phyloP scores from a whole-genome alignment of 2,113 vertebrate genomes.

The Phaethornis superciliosus region DNA sequence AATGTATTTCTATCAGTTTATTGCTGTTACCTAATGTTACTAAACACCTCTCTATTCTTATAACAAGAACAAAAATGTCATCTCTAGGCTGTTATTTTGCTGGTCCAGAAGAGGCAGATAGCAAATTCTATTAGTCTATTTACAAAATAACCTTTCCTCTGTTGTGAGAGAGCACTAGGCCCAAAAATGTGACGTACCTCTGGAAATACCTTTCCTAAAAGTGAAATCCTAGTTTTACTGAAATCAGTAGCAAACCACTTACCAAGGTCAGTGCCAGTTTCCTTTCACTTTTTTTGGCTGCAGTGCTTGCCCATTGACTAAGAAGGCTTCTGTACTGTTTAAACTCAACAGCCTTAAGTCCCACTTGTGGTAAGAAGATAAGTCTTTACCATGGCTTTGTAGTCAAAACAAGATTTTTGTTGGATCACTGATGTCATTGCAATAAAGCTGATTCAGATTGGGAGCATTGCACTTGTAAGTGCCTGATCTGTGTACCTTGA shows the following conservation, averaged over 20 bases:
- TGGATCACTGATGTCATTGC: neutral
- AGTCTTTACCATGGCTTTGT: neutral
- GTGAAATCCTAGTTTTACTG: neutral
- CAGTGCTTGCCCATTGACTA: neutral
- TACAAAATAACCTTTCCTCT: neutral
- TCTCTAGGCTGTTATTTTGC: neutral
- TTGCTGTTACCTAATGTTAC: neutral
- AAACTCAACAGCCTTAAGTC: neutral
- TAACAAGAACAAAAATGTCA: neutral
- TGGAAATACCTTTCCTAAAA: neutral
- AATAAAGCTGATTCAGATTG: neutral
- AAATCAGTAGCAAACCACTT: neutral
- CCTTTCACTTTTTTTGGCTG: neutral
- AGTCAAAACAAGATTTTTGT: neutral
- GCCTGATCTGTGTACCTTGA: neutral
- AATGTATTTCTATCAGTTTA: neutral
- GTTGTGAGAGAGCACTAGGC: neutral
- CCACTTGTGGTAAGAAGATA: neutral
- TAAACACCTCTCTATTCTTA: neutral
- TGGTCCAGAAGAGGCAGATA: neutral
- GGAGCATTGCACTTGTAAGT: neutral
- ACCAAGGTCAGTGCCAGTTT: neutral
- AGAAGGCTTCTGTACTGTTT: neutral
- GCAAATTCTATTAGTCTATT: neutral
- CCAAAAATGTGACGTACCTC: neutral